These are phyloP conservation scores for Drosophila sp. DNA, from an alignment of 1,140 invertebrate species.

Conservation along the genomic window DNA sequence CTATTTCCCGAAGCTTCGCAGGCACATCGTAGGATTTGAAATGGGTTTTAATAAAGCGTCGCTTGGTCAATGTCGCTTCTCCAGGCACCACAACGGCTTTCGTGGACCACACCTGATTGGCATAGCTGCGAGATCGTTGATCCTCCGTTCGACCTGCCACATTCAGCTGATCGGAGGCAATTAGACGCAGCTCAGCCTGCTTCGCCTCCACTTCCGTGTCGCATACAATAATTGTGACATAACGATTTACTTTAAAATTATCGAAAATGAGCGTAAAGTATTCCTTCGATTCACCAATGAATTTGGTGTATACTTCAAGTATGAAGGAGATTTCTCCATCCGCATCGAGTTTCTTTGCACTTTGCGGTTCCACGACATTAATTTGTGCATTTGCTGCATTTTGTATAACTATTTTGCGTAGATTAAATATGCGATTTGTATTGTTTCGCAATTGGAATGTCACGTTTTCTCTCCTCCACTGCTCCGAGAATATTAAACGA, in stretches of 20 bases:
- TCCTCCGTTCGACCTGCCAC: constrained; percentile 15
- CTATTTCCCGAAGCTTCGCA: constrained; percentile 85
- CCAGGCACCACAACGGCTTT: constrained; percentile 85
- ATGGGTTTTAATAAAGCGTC: constrained; percentile 81
- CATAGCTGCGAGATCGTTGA: constrained; percentile 62
- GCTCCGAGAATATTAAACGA: constrained; percentile 75
- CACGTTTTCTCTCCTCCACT: constrained; percentile 79
- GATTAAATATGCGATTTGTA: constrained; percentile 56
- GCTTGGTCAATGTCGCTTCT: constrained; percentile 85
- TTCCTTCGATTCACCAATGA: constrained; percentile 87
- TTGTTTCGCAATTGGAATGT: constrained; percentile 83
- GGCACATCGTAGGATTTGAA: constrained; percentile 87
- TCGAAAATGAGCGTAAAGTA: constrained; percentile 86
- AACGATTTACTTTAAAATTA: constrained; percentile 81
- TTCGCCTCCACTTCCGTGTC: constrained; percentile 19
- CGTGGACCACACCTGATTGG: constrained; percentile 75
- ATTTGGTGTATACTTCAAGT: constrained; percentile 83
- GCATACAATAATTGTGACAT: constrained; percentile 44
- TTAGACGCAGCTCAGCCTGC: constrained; percentile 32
- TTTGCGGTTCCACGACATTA: constrained; percentile 38
- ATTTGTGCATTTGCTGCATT: constrained; percentile 76
- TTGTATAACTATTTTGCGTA: constrained; percentile 75
- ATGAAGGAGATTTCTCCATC: constrained; percentile 9
- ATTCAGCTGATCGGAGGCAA: constrained; percentile 35
- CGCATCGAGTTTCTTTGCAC: neutral